Conservation (phyloP, 2,888 invertebrate genomes). For the Mycalesis mineus region DNA sequence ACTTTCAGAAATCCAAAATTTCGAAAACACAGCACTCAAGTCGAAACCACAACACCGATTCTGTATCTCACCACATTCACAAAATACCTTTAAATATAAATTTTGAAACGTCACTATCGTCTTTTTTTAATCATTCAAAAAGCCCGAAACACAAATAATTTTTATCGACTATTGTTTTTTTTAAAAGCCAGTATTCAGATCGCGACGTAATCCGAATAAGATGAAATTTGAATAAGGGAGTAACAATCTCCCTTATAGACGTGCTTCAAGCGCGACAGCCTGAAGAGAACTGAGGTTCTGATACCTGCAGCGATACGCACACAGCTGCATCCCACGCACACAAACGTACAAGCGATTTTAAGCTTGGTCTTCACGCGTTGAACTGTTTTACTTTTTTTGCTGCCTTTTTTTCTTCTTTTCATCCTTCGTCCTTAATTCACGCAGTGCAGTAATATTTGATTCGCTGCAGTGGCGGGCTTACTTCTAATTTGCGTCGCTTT, state of each 20-base stretch:
- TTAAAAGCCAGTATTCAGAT: constrained; percentile 13
- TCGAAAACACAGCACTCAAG: background rate
- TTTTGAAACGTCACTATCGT: background rate
- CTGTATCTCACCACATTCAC: background rate
- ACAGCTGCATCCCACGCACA: constrained; percentile 55
- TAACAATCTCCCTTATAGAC: constrained; percentile 28
- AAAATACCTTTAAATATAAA: background rate
- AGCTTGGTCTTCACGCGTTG: constrained; percentile 56
- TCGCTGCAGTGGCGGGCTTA: background rate
- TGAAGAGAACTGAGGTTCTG: constrained; percentile 63
- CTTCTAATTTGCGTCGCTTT: background rate
- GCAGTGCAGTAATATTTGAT: constrained; percentile 29
- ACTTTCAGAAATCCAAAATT: constrained; percentile 9
- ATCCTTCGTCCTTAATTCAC: constrained; percentile 21
- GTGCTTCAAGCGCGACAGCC: constrained; percentile 44
- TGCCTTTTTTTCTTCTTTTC: constrained; percentile 16
- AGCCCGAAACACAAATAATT: background rate
- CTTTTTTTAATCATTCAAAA: background rate
- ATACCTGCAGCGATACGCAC: constrained; percentile 74
- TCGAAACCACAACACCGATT: background rate
- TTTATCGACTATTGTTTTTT: background rate
- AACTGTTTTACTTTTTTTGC: constrained; percentile 33
- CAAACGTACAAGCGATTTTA: constrained; percentile 54
- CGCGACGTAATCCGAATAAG: constrained; percentile 26
- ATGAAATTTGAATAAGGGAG: constrained; percentile 17